Conservation (phyloP, 1,140 invertebrate genomes). For the Cataglyphis hispanica region DNA sequence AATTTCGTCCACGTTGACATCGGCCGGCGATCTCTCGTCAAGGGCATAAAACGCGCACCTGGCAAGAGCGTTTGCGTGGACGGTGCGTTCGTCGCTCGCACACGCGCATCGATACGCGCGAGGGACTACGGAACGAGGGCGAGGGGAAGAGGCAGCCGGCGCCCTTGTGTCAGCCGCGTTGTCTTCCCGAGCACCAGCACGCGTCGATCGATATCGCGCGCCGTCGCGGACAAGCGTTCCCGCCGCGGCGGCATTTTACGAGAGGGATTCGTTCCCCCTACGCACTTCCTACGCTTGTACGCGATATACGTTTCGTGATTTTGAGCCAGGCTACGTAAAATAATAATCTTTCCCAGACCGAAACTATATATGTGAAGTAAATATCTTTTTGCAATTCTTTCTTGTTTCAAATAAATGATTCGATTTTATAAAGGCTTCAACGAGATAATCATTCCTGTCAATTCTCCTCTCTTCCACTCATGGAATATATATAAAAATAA, state of each 20-base stretch:
- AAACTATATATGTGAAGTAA: no score
- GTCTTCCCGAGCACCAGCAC: conserved; percentile 56
- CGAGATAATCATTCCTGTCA: no score
- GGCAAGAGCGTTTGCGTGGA: neutral
- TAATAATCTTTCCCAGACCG: no score
- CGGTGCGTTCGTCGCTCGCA: conserved; percentile 39
- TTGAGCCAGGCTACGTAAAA: no score
- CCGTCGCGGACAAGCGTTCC: conserved; percentile 65
- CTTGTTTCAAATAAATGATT: no score
- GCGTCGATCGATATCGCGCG: conserved; percentile 79
- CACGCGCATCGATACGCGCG: conserved; percentile 54
- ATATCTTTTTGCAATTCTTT: no score
- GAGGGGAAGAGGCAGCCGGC: conserved; percentile 7
- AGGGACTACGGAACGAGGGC: conserved; percentile 48
- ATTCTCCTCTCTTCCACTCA: no score
- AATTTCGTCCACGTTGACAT: conserved; percentile 1
- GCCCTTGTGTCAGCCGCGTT: conserved; percentile 51
- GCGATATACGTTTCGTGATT: no score
- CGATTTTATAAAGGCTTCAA: no score
- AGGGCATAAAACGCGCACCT: conserved; percentile 48
- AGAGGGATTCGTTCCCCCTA: conserved; percentile 7
- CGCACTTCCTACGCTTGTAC: no score
- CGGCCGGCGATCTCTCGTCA: neutral
- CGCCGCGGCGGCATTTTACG: conserved; percentile 64
- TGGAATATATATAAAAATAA: no score